Evolutionary conservation across 1,140 invertebrate species (phyloP).

Genomic region (Subanguina moxae): DNA sequence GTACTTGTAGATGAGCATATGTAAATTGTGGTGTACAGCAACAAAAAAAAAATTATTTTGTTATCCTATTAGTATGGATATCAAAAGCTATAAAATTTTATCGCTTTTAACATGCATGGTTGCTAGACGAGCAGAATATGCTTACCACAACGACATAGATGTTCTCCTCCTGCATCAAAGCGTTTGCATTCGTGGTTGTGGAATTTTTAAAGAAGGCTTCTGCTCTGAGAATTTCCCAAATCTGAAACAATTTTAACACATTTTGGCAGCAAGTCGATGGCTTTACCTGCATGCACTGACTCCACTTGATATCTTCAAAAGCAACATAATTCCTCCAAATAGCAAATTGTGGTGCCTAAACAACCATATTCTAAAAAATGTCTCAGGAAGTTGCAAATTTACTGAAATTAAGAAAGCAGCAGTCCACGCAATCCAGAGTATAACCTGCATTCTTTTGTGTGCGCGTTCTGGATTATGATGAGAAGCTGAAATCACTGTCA

Average conservation of each 20-base stretch:
- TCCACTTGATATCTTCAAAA: slow-evolving; percentile 52
- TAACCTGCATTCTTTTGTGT: slow-evolving; percentile 42
- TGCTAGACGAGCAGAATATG: too few relatives aligned
- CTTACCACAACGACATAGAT: not conserved
- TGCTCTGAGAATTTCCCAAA: slow-evolving; percentile 53
- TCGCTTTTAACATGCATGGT: too few relatives aligned
- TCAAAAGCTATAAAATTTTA: too few relatives aligned
- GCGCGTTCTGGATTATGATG: slow-evolving; percentile 52
- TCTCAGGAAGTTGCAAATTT: not conserved
- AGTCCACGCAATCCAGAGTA: slow-evolving; percentile 53
- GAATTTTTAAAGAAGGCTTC: slow-evolving; percentile 38
- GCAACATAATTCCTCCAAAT: slow-evolving; percentile 51
- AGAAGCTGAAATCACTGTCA: slow-evolving; percentile 50
- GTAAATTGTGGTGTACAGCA: too few relatives aligned
- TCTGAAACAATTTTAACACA: slow-evolving; percentile 32
- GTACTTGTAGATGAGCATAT: too few relatives aligned
- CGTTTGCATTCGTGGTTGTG: not conserved
- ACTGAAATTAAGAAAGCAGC: slow-evolving; percentile 47
- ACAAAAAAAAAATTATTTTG: too few relatives aligned
- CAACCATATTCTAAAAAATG: not conserved
- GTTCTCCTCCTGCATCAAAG: slow-evolving; percentile 10
- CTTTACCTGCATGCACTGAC: slow-evolving; percentile 52
- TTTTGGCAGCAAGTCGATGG: not conserved
- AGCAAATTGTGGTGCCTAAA: slow-evolving; percentile 43
- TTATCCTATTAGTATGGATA: too few relatives aligned